A percentile compares a stretch with the other conserved stretches of the same genome.
Evolutionary conservation across 2,113 vertebrate species (phyloP).

Genomic region (Rostratula benghalensis): DNA sequence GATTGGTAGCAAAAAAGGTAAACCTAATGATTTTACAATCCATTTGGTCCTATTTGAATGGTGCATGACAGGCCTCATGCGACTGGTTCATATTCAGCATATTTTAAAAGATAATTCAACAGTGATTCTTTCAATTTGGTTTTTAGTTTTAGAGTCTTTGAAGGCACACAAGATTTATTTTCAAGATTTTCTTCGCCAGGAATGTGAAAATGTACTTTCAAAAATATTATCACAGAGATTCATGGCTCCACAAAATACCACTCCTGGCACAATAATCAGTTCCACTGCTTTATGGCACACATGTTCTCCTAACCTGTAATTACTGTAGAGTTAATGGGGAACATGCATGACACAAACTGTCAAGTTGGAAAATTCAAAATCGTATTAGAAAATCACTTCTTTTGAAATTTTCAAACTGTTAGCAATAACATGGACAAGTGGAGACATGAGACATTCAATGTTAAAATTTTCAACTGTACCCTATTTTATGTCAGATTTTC

Average conservation of each 20-base stretch:
- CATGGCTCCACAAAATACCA: neutral
- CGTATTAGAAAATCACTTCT: neutral
- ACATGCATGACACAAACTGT: neutral
- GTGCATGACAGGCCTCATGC: neutral
- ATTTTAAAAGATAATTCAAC: neutral
- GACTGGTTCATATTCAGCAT: neutral
- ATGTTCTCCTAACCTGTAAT: neutral
- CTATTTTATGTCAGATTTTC: neutral
- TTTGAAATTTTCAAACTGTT: neutral
- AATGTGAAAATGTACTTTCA: neutral
- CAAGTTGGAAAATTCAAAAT: neutral
- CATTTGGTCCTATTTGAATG: neutral
- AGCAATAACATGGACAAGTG: neutral
- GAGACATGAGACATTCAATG: neutral
- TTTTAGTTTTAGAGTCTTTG: neutral
- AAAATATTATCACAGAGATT: neutral
- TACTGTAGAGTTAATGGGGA: neutral
- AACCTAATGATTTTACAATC: neutral
- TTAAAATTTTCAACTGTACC: neutral
- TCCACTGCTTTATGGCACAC: neutral
- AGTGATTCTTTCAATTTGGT: neutral
- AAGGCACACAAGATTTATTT: neutral
- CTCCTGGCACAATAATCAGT: neutral
- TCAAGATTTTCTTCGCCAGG: neutral
- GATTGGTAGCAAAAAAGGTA: neutral